Evolutionary conservation across 2,888 invertebrate species (phyloP).

Genomic region (Caenorhabditis sinica): DNA sequence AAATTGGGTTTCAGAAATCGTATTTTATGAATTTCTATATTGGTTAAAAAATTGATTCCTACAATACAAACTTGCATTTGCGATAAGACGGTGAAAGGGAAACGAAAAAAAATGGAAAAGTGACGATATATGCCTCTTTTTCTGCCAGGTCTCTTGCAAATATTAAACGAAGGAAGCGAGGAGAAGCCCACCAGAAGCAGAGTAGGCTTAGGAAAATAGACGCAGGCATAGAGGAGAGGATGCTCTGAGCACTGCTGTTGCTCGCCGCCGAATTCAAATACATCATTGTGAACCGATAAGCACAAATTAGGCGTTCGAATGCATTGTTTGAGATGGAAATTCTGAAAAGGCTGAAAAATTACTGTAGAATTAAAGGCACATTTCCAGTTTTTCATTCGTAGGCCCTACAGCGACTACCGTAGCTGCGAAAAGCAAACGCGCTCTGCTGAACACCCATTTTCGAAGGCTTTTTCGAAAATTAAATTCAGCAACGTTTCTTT

Average conservation of each 20-base stretch:
- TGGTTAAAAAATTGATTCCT: too few species aligned
- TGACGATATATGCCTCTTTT: constrained; percentile 10
- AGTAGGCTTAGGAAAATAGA: constrained; percentile 17
- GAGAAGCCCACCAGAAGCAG: constrained; percentile 5
- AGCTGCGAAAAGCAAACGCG: constrained; percentile 15
- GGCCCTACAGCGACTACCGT: constrained; percentile 15
- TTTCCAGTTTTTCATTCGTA: neutral
- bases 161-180: constrained; percentile 36
- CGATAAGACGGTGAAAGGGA: constrained; percentile 1
- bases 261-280: constrained; percentile 16
- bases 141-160: constrained; percentile 43
- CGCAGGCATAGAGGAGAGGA: constrained; percentile 43
- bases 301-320: neutral
- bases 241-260: constrained; percentile 20
- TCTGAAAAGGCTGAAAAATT: neutral
- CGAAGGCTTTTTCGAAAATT: constrained; percentile 5
- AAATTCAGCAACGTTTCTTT: neutral
- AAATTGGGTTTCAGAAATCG: too few species aligned
- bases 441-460: constrained; percentile 28
- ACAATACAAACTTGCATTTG: neutral
- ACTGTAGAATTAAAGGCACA: constrained; percentile 46
- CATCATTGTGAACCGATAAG: neutral
- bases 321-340: neutral
- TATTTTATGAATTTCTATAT: too few species aligned
- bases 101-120: constrained; percentile 10